phyloP scores from a whole-genome alignment of 2,888 invertebrate genomes.

The Aspidiotus destructor region DNA sequence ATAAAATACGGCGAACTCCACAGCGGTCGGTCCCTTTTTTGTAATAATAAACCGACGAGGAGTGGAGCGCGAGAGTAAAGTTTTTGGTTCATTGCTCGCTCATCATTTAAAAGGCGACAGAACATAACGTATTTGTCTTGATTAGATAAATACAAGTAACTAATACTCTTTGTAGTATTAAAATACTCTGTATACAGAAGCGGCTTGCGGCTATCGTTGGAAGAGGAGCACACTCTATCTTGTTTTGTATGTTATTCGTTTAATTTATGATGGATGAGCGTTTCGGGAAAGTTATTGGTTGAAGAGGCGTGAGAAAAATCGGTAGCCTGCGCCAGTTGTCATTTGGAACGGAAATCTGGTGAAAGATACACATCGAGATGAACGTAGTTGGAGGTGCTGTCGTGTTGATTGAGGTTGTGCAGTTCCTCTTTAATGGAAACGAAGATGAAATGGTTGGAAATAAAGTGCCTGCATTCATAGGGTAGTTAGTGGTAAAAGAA shows the following conservation, averaged over 20 bases:
- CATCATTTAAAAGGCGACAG: slow-evolving; percentile 4
- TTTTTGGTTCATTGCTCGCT: slow-evolving; percentile 1
- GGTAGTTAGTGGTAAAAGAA: no score
- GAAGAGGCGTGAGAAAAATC: slow-evolving; percentile 2
- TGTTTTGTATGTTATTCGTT: neutral
- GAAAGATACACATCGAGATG: no score
- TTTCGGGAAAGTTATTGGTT: neutral
- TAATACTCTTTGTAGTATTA: neutral
- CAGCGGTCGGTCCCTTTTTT: neutral
- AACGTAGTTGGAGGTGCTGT: no score
- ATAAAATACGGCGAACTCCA: no score
- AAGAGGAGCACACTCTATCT: neutral
- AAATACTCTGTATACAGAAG: neutral
- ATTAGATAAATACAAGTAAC: neutral
- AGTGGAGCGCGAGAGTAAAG: neutral
- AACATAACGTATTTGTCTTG: slow-evolving; percentile 4
- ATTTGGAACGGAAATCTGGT: no score
- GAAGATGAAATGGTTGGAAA: no score
- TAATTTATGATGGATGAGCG: slow-evolving; percentile 2
- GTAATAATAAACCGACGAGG: neutral
- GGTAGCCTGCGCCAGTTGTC: no score
- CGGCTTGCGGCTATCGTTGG: slow-evolving; percentile 4
- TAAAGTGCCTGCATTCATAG: no score
- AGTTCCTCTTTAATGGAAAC: no score
- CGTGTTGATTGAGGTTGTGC: no score